Base-by-base conservation (phyloP, 2,888 invertebrate genomes). In the Tinea pellionella region DNA sequence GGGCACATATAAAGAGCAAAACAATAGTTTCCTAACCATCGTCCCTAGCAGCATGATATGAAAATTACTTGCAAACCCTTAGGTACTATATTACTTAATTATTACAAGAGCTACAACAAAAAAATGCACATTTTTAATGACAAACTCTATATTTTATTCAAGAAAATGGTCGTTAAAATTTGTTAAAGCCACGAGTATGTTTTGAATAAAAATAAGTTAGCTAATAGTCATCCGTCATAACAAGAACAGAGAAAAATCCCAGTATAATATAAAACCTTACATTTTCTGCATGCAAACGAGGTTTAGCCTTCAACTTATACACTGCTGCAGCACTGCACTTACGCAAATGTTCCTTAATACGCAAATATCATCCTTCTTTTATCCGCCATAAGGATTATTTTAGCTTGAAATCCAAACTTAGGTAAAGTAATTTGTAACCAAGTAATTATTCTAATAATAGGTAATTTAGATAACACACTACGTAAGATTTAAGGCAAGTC, bases 401-500 rank as follows among this genome's bases (percentile, higher is more conserved):
- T 37, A 9, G n/a, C 37, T 37, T 37, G 4, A 37, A 37, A n/a
- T 30, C 11, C 2, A 37, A 1, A 6, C 37, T 12, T 53, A 51
- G 51, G 15, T 16, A 53, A 53, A 24, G 19, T 53, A 24, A 51
- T 53, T 24, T 53, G 24, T 53, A 12, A 9, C 16, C n/a, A 24
- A 12, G 53, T 53, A 53, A 53, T 53, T 53, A 53, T 53, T 18
- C n/a, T 53, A 53, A 53, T 53, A 53, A 18, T 53, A 53, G 53
- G 53, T 53, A 53, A 53, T 53, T 53, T 53, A 53, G 53, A 24
- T 53, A 53, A 53, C 24, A 24, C 15, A 16, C 24, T 24, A 24
- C 24, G 53, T 53, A 53, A 53, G 47, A 47, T 6, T 47, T 9
- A 13, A 47, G 2, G 16, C 2, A 2, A 13, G 47, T 47, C n/a